Base-by-base conservation (phyloP, 2,888 invertebrate species). In the Synanthedon tipuliformis region DNA sequence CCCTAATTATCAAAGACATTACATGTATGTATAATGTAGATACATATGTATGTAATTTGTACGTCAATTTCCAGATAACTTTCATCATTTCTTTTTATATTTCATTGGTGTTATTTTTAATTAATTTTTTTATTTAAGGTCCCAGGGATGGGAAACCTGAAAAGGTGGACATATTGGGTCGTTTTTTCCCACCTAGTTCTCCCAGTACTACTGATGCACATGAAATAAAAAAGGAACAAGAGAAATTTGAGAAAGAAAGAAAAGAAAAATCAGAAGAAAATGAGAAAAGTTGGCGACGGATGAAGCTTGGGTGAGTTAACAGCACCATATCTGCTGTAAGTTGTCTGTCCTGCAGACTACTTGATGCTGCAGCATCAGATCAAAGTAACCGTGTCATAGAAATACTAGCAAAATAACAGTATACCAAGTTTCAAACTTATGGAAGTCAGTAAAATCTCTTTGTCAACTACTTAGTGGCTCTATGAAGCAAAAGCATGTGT, bases 241-340 rank as follows among this genome's bases (percentile, higher is more conserved):
- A 88, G 56, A 73, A 73, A 48, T 85, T 89, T 68, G 89, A 89
- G 54, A 89, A 90, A 56, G 86, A 89, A 59, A 81, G 81, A 50
- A 81, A 88, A 58, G 88, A 90, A 58, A 87, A 89, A 73, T 61
- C 84, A 61, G 73, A 92, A 63, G 90, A 91, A 65, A 90, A 92
- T 68, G 91, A 93, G 62, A 91, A 90, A 52, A 91, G 92, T 61
- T 92, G 92, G 90, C 90, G 88, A 61, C 88, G 91, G 59, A 93
- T 93, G 91, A 94, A 94, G 73, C 88, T 90, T 53, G 90, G 90
- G 90, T 90, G 72, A 62, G 59, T n/a, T 34, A 8, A 34, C 27
- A 34, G 10, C 34, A 10, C 10, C 34, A 18, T 18, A 18, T 18
- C 18, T 18, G 18, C 18, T 18, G 18, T 18, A 18, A 18, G 18